phyloP scores from a whole-genome alignment of 1,140 invertebrate genomes.

The Drosophila lacertosa region DNA sequence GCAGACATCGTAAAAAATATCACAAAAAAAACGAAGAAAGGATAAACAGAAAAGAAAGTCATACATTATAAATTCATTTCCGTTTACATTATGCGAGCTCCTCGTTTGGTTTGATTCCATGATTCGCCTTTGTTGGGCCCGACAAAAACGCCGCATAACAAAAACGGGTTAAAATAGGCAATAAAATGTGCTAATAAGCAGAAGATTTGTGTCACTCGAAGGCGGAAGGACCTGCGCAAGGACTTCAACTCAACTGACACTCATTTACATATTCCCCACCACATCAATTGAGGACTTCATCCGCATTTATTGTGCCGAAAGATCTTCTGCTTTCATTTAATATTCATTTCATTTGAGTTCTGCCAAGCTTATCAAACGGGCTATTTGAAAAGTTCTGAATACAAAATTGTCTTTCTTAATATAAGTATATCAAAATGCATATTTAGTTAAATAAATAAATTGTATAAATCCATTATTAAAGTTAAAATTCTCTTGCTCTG shows the following conservation, averaged over 20 bases:
- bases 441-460: no score
- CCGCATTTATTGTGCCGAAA: no score
- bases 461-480: no score
- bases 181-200: conserved; percentile 77
- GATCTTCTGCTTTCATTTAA: background rate
- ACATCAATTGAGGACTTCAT: no score
- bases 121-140: conserved; percentile 19
- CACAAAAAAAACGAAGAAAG: conserved; percentile 17
- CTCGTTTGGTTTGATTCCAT: conserved; percentile 40
- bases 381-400: no score
- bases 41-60: conserved; percentile 53
- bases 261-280: conserved; percentile 31
- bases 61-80: conserved; percentile 79
- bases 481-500: no score
- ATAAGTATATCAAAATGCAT: no score
- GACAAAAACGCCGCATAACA: conserved; percentile 23
- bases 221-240: background rate
- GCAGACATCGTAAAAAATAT: conserved; percentile 35
- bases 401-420: no score
- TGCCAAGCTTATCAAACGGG: no score
- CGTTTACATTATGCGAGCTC: conserved; percentile 63
- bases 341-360: background rate
- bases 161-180: conserved; percentile 56
- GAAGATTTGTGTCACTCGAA: conserved; percentile 53
- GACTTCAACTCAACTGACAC: background rate